Conservation (phyloP, 2,888 invertebrate genomes). For the Microctonus aethiopoides region DNA sequence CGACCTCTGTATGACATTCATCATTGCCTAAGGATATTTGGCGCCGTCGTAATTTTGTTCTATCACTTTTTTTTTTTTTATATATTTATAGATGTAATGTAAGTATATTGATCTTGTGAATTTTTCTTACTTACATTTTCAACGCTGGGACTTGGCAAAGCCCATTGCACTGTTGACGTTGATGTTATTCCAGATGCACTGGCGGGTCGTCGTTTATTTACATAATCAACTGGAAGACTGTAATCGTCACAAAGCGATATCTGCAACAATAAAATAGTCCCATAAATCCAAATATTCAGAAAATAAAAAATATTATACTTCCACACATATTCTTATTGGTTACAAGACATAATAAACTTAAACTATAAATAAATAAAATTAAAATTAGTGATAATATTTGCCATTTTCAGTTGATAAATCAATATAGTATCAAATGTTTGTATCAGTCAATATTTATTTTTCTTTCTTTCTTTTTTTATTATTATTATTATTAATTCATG, state of each 20-base stretch:
- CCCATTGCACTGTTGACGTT: constrained; percentile 72
- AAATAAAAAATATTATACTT: not conserved
- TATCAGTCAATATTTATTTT: constrained; percentile 53
- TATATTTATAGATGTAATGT: not conserved
- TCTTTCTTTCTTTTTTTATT: constrained; percentile 43
- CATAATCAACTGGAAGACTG: constrained; percentile 86
- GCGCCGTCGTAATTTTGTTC: not conserved
- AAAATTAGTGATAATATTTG: constrained; percentile 45
- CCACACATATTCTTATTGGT: too few species aligned
- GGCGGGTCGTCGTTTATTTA: constrained; percentile 77
- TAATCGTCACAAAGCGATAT: constrained; percentile 89
- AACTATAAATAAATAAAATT: too few species aligned
- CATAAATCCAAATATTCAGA: not conserved
- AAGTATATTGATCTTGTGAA: not conserved
- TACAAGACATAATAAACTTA: too few species aligned
- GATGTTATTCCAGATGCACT: constrained; percentile 68
- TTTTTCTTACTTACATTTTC: constrained; percentile 66
- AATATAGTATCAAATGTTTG: constrained; percentile 41
- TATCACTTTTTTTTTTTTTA: not conserved
- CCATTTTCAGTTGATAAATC: constrained; percentile 52
- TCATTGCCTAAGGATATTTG: constrained; percentile 7
- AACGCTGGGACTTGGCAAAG: constrained; percentile 69
- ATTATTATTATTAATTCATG: constrained; percentile 37
- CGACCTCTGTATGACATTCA: not conserved
- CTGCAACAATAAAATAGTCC: constrained; percentile 71